Base-by-base conservation (phyloP, 53 echinoderm and acorn worm genomes). In the Echinometra lucunter region DNA sequence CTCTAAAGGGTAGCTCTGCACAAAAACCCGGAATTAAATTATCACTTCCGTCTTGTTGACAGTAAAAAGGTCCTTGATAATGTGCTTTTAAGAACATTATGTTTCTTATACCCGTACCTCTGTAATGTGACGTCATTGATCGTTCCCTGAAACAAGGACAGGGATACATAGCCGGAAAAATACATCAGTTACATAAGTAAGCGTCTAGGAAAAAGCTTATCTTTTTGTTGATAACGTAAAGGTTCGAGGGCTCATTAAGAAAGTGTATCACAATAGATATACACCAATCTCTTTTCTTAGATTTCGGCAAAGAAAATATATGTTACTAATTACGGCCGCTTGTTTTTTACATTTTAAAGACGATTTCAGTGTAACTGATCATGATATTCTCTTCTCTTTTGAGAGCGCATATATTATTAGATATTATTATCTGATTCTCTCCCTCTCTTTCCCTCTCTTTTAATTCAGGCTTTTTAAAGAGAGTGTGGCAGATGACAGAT, bases 151-250 rank as follows among this genome's bases (percentile, higher is more conserved):
- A n/a, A 44, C 42, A 85, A 85, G 85, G 30, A 85, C 85, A 28
- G 85, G 85, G 44, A 81, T n/a, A n/a, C n/a, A 63, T 63, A 85
- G 49, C 45, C 85, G 85, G 85, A 85, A 47, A 44, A 81, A 81
- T 13, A 49, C 85, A 85, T 21, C 45, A 85, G 28, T n/a, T 13
- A 49, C 85, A 85, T 21, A 27, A 85, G 28, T n/a, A 85, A 10
- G 42, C 38, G 42, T 78, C 63, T 3, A 21, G 23, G 0, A 16
- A 63, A 63, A 15, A 63, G 19, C 21, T 63, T 63, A 23, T 12
- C 4, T 4, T 16, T 63, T 18, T 63, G 21, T 63, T 53, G 53
- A 53, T 23, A 63, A 21, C 1, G 21, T 63, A 21, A 21, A 63
- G 63, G 63, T 63, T 21, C 17, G 19, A 63, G 19, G 63, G 0